phyloP scores from a whole-genome alignment of 1,140 invertebrate genomes.

The Polypedilum pembai region DNA sequence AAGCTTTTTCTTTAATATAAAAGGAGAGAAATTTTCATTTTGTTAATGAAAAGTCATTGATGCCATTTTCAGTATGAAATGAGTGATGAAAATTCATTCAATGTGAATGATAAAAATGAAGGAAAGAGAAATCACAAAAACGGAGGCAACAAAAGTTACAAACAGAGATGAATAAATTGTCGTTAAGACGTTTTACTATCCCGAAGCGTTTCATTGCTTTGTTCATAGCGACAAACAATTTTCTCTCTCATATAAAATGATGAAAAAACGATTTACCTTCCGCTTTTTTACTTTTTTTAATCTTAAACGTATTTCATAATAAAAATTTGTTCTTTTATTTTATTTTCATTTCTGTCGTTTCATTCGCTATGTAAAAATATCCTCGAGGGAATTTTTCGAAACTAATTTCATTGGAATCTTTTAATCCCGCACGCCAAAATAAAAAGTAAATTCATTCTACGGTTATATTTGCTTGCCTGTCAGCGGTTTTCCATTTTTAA shows the following conservation, averaged over 20 bases:
- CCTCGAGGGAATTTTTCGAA: background rate
- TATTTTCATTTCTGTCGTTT: background rate
- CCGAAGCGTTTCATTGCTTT: conserved; percentile 22
- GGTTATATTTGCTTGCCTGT: background rate
- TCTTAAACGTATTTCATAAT: conserved; percentile 14
- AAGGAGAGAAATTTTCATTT: conserved; percentile 8
- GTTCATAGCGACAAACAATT: background rate
- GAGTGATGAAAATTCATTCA: conserved; percentile 8
- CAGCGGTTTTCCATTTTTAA: background rate
- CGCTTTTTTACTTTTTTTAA: background rate
- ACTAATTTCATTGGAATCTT: background rate
- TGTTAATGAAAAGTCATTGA: background rate
- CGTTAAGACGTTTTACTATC: conserved; percentile 2
- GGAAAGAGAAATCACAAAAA: background rate
- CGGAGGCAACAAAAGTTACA: background rate
- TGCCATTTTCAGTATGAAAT: conserved; percentile 1
- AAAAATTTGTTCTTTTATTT: conserved; percentile 3
- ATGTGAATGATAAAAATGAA: background rate
- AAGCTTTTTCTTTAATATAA: background rate
- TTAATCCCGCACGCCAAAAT: background rate
- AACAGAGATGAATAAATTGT: background rate
- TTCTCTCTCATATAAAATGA: background rate
- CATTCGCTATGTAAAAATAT: background rate
- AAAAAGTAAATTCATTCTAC: background rate
- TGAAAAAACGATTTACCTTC: too few species aligned